phyloP scores from a whole-genome alignment of 2,888 invertebrate species.

The Polietes domitor region DNA sequence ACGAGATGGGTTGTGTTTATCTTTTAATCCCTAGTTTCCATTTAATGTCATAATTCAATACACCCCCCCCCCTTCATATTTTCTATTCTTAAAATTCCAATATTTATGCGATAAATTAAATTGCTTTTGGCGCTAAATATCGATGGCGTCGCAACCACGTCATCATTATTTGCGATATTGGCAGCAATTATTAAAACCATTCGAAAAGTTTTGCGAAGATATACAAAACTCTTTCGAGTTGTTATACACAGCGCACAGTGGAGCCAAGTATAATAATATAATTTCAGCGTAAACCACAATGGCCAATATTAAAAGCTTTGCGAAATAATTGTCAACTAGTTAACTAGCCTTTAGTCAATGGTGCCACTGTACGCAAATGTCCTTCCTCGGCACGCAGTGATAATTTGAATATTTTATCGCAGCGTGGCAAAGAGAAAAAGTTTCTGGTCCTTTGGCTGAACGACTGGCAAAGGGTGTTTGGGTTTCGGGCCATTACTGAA shows the following conservation, averaged over 20 bases:
- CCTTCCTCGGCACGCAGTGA: not conserved
- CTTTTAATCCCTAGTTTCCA: too few relatives aligned
- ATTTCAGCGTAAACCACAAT: not conserved
- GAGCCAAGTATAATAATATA: not conserved
- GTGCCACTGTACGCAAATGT: not conserved
- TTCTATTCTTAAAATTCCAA: not conserved
- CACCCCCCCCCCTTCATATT: not conserved
- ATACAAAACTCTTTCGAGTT: not conserved
- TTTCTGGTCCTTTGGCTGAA: not conserved
- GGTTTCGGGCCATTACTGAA: slow-evolving; percentile 2
- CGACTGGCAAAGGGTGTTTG: not conserved
- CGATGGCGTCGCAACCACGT: not conserved
- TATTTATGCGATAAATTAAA: not conserved
- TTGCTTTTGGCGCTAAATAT: not conserved
- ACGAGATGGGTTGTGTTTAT: too few relatives aligned
- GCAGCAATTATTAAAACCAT: slow-evolving; percentile 3
- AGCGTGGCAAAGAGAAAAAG: not conserved
- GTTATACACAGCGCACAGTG: not conserved
- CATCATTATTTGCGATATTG: not conserved
- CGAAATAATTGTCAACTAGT: too few relatives aligned
- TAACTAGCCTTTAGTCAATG: too few relatives aligned
- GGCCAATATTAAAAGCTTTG: not conserved
- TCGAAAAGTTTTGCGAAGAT: not conserved
- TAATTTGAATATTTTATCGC: slow-evolving; percentile 21
- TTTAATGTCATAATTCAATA: too few relatives aligned